A percentile compares a stretch with the other conserved stretches of the same genome.
Evolutionary conservation across 2,888 invertebrate genomes (phyloP).

Genomic region (Ommatoiulus sabulosus): DNA sequence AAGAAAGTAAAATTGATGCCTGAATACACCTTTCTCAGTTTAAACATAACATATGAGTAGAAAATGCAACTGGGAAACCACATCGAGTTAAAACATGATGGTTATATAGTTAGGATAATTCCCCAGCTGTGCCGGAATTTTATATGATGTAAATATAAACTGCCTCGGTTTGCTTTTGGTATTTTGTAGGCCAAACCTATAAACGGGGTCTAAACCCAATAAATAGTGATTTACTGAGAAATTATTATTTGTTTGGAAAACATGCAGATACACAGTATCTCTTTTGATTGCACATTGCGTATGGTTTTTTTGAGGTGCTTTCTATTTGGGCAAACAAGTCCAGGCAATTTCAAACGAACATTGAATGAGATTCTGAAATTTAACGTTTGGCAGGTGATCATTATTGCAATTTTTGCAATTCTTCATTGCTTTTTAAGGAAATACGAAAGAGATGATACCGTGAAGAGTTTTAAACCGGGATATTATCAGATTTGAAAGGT

Average conservation of each 20-base stretch:
- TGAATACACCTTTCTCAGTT: neutral
- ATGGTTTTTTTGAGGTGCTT: neutral
- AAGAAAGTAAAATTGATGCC: neutral
- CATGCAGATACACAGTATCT: neutral
- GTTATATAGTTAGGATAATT: neutral
- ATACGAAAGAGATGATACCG: too few relatives aligned
- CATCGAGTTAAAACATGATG: neutral
- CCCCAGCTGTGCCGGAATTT: constrained; percentile 18
- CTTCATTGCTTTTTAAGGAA: too few relatives aligned
- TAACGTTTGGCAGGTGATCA: too few relatives aligned
- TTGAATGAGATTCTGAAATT: too few relatives aligned
- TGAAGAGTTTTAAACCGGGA: too few relatives aligned
- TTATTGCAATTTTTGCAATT: too few relatives aligned
- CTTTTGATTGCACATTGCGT: neutral
- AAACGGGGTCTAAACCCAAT: constrained; percentile 26
- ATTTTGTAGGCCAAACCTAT: constrained; percentile 24
- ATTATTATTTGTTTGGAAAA: neutral
- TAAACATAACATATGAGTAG: constrained; percentile 28
- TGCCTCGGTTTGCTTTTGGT: constrained; percentile 11
- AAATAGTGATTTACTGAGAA: neutral
- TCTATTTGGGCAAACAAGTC: neutral
- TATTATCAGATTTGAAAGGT: too few relatives aligned
- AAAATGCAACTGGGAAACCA: neutral
- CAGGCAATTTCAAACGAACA: too few relatives aligned
- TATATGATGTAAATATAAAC: constrained; percentile 7